Conservation (phyloP, 2,113 vertebrate genomes). For the Sardina pilchardus region DNA sequence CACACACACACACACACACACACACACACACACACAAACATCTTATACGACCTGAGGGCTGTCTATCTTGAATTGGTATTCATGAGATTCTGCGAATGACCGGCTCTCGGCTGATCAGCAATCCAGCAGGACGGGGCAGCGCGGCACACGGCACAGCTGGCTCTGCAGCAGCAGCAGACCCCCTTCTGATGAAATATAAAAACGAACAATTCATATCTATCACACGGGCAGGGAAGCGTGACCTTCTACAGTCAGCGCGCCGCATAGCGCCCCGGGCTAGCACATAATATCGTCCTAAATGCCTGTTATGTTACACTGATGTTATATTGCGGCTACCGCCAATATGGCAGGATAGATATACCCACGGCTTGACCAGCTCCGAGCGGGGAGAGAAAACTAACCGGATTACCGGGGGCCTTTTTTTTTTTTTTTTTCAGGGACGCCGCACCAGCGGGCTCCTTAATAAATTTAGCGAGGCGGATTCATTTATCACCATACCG, state of each 20-base stretch:
- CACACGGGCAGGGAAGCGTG: slow-evolving; percentile 40
- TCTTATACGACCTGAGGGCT: slow-evolving; percentile 8
- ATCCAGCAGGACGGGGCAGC: slow-evolving; percentile 36
- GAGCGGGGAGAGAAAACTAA: background rate
- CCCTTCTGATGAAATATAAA: slow-evolving; percentile 45
- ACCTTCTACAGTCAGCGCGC: slow-evolving; percentile 37
- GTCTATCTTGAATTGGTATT: slow-evolving; percentile 64
- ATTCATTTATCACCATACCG: background rate
- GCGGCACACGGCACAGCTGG: slow-evolving; percentile 64
- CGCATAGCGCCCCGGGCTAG: slow-evolving; percentile 39
- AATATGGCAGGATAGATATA: background rate
- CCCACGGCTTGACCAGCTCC: background rate
- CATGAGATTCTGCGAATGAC: slow-evolving; percentile 67
- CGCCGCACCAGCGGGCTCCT: background rate
- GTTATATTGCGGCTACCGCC: slow-evolving; percentile 17
- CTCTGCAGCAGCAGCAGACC: slow-evolving; percentile 30
- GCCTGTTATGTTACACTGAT: slow-evolving; percentile 42
- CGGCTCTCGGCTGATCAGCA: slow-evolving; percentile 41
- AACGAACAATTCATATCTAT: slow-evolving; percentile 50
- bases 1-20: background rate
- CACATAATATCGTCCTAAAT: slow-evolving; percentile 46
- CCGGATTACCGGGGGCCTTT: background rate
- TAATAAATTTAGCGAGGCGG: background rate
- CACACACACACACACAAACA: background rate
- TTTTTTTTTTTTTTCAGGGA: background rate